These are phyloP conservation scores for Lepeophtheirus nordmannii DNA, from an alignment of 2,888 invertebrate genomes.

Conservation along the genomic window DNA sequence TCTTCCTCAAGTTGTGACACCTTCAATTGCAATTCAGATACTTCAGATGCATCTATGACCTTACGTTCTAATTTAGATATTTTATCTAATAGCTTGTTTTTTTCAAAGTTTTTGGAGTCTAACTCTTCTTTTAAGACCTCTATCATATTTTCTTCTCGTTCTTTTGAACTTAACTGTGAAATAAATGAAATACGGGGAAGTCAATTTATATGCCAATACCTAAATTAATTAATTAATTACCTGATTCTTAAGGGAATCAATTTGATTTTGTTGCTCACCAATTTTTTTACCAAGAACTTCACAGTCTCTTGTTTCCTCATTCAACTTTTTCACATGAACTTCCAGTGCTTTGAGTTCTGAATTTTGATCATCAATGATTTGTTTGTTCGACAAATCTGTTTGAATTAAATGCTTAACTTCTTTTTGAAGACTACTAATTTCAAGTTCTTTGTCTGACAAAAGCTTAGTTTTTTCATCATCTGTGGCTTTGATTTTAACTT, in stretches of 20 bases:
- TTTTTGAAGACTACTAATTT: conserved; percentile 4
- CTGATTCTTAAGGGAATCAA: too few relatives aligned
- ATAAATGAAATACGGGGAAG: neutral
- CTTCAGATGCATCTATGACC: neutral
- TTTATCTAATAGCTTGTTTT: neutral
- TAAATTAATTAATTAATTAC: neutral
- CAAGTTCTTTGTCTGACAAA: neutral
- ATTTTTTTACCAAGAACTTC: too few relatives aligned
- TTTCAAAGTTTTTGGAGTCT: neutral
- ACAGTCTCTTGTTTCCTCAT: neutral
- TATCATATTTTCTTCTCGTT: neutral
- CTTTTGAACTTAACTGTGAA: neutral
- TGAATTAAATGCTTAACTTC: conserved; percentile 14
- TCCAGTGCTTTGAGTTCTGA: neutral
- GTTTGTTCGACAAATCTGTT: neutral
- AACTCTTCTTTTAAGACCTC: neutral
- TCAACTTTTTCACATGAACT: neutral
- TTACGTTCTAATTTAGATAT: neutral
- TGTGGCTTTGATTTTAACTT: neutral
- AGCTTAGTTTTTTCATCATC: conserved; percentile 10
- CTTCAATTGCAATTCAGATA: neutral
- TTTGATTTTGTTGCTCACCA: too few relatives aligned
- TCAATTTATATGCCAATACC: too few relatives aligned
- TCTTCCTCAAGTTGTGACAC: neutral
- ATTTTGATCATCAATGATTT: neutral